These are phyloP conservation scores for Latrodectus elegans DNA, from an alignment of 2,888 invertebrate species.

Conservation along the genomic window DNA sequence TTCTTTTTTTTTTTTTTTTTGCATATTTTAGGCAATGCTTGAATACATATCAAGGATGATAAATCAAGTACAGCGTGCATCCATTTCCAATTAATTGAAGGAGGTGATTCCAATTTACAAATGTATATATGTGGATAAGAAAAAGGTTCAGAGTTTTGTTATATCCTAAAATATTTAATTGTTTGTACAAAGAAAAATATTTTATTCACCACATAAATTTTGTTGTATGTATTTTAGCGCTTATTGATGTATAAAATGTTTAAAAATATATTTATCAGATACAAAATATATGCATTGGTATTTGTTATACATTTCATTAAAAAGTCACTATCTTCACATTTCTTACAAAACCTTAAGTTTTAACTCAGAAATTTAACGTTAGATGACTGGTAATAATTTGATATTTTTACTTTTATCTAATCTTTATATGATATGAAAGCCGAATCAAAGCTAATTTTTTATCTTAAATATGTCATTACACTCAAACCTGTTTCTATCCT, in stretches of 20 bases:
- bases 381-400: too few species aligned
- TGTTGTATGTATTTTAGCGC: slow-evolving; percentile 61
- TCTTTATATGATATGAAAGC: too few species aligned
- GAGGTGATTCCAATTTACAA: background rate
- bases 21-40: slow-evolving; percentile 58
- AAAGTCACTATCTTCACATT: too few species aligned
- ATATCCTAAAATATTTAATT: slow-evolving; percentile 35
- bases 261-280: slow-evolving; percentile 31
- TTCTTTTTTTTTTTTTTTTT: background rate
- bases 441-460: too few species aligned
- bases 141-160: slow-evolving; percentile 16
- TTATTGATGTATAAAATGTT: slow-evolving; percentile 44
- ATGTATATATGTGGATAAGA: background rate
- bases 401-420: too few species aligned
- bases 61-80: slow-evolving; percentile 67
- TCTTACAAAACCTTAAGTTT: too few species aligned
- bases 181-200: slow-evolving; percentile 41
- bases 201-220: slow-evolving; percentile 38
- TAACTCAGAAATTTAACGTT: too few species aligned
- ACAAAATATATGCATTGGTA: too few species aligned
- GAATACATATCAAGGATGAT: slow-evolving; percentile 64
- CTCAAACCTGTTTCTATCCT: too few species aligned
- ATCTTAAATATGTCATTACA: too few species aligned
- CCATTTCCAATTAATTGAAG: slow-evolving; percentile 33
- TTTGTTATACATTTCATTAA: too few species aligned